These are phyloP conservation scores for Pituophis catenifer DNA, from an alignment of 2,113 vertebrate genomes.

Conservation along the genomic window DNA sequence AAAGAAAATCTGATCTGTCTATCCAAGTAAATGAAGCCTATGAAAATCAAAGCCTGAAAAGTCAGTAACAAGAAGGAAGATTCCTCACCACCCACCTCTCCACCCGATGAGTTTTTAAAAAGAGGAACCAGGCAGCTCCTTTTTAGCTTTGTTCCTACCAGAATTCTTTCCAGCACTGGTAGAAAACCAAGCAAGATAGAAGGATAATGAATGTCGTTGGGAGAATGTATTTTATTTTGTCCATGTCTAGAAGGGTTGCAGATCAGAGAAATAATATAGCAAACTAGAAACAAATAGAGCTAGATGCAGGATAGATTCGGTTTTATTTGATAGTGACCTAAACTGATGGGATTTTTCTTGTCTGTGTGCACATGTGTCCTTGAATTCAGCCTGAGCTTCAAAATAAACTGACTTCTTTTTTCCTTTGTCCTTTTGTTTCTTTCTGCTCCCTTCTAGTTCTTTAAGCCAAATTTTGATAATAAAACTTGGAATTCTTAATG, in stretches of 20 bases:
- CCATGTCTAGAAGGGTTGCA: constrained; percentile 10
- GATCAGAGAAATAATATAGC: not conserved
- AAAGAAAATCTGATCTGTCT: not conserved
- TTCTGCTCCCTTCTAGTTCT: not conserved
- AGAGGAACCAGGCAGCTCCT: not conserved
- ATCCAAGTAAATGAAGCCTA: not conserved
- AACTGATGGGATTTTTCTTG: not conserved
- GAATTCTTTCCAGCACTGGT: not conserved
- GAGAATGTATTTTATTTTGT: constrained; percentile 53
- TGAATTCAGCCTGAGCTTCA: not conserved
- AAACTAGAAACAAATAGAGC: not conserved
- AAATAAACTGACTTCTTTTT: not conserved
- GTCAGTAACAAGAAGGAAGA: not conserved
- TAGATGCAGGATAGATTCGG: not conserved
- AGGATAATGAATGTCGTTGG: constrained; percentile 22
- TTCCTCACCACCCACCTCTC: too few relatives aligned
- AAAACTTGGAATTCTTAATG: not conserved
- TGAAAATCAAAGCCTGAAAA: not conserved
- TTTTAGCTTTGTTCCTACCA: not conserved
- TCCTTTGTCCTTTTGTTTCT: not conserved
- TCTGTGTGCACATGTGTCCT: not conserved
- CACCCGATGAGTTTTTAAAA: not conserved
- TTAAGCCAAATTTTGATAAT: not conserved
- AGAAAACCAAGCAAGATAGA: not conserved
- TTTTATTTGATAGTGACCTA: not conserved